Evolutionary conservation across 2,888 invertebrate genomes (phyloP), one percentile per base, ranked within the genome.

Genomic region (Bellardia pandia): DNA sequence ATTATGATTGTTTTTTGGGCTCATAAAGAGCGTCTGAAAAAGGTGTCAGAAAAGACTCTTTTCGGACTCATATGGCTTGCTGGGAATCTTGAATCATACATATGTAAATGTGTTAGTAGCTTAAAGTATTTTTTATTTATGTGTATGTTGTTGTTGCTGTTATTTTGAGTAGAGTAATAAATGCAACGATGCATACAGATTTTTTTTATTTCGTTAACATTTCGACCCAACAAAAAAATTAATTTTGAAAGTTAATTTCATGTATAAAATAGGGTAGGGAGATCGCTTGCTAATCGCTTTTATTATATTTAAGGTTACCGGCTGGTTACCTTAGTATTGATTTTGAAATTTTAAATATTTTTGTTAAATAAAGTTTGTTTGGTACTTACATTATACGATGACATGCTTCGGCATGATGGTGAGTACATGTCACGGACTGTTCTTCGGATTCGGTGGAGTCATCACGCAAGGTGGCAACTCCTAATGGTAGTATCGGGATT

Each of bases 391-490:
- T 93, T 90, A 93, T 92, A 89, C 93, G 93, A 90, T 93, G 93
- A 88, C 93, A 93, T 90, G 92, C 92, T 92, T 94, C 93, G 88
- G 92, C 90, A 90, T 93, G 93, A 89, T 91, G 91, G 90, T 93
- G 93, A 84, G 93, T 92, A 88, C 93, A 93, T 89, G 93, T 93
- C 92, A 93, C 91, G 90, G 93, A 93, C 90, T 94, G 93, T 89
- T 94, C 93, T 89, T 94, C 93, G 83, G 93, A 93, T 90, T 94
- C 93, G 89, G 93, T 94, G 90, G 93, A 94, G 91, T 94, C 93
- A 93, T 94, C 93, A 91, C 93, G 93, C 89, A 93, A 90, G 89
- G 93, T 92, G 89, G 93, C 93, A 91, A 93, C 93, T 91, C 93
- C 93, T 88, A 93, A 91, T 90, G 93, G 93, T 90, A 93, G 86